Evolutionary conservation across 1,140 invertebrate genomes (phyloP).

Genomic region (Lordiphosa mommai): DNA sequence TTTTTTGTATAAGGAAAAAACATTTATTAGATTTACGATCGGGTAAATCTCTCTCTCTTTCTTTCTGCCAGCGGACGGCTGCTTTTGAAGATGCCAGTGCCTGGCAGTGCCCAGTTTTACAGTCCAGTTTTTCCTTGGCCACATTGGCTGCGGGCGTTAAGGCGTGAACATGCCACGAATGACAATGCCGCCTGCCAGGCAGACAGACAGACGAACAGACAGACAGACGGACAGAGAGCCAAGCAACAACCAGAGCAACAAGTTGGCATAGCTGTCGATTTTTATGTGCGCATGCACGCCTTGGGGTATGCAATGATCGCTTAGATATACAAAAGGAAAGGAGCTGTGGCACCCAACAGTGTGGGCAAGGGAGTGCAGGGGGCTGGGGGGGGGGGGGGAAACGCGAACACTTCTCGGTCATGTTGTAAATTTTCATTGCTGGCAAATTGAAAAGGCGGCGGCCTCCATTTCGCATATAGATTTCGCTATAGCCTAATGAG

Average conservation of each 20-base stretch:
- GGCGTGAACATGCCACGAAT: constrained; percentile 74
- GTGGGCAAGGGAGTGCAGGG: neutral
- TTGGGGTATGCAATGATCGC: constrained; percentile 66
- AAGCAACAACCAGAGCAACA: constrained; percentile 39
- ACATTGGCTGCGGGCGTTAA: constrained; percentile 64
- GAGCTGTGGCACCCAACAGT: neutral
- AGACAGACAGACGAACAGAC: neutral
- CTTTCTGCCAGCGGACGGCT: constrained; percentile 15
- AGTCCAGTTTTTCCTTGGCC: constrained; percentile 21
- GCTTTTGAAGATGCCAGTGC: constrained; percentile 64
- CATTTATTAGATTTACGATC: constrained; percentile 79
- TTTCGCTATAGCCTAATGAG: constrained; percentile 63
- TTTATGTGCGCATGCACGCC: constrained; percentile 79
- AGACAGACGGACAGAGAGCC: constrained; percentile 2
- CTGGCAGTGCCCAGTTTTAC: constrained; percentile 3
- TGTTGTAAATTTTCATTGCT: constrained; percentile 76
- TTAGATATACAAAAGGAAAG: constrained; percentile 10
- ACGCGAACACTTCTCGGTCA: constrained; percentile 4
- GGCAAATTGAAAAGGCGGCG: constrained; percentile 75
- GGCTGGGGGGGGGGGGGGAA: neutral
- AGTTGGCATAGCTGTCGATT: constrained; percentile 69
- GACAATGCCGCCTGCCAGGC: constrained; percentile 46
- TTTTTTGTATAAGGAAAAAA: constrained; percentile 19
- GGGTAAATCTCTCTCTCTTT: neutral
- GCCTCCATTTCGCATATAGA: constrained; percentile 67